Conservation (phyloP, 2,888 invertebrate species). For the Amiota mariae region DNA sequence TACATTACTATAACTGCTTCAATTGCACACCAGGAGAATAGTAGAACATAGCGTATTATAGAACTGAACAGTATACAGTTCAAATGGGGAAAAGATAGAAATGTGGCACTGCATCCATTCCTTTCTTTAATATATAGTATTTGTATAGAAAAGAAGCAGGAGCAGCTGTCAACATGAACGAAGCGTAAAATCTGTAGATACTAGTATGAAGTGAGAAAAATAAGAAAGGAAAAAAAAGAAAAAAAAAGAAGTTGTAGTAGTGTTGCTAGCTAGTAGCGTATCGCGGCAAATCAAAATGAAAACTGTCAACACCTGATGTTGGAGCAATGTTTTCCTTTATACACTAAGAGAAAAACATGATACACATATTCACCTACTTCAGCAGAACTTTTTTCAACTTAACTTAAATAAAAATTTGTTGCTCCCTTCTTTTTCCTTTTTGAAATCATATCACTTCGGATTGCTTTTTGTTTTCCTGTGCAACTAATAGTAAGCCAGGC, state of each 20-base stretch:
- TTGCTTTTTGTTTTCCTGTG: conserved; percentile 2
- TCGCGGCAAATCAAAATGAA: conserved; percentile 42
- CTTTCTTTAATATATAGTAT: no score
- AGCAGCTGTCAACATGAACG: no score
- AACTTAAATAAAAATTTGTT: no score
- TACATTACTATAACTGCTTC: neutral
- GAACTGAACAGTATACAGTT: no score
- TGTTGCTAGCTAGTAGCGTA: conserved; percentile 36
- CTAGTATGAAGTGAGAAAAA: neutral
- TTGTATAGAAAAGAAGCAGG: no score
- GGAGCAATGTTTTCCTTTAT: conserved; percentile 11
- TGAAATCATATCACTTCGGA: neutral
- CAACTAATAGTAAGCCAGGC: no score
- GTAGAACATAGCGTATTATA: neutral
- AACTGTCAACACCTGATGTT: conserved; percentile 53
- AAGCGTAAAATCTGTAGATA: no score
- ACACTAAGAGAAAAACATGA: no score
- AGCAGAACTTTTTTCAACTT: no score
- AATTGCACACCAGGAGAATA: neutral
- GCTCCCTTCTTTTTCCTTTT: no score
- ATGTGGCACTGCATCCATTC: no score
- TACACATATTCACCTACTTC: no score
- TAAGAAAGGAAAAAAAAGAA: conserved; percentile 13
- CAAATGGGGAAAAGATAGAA: neutral
- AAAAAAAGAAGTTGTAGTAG: conserved; percentile 37